Base-by-base conservation (phyloP, 1,140 invertebrate genomes). In the Papilio glaucus region DNA sequence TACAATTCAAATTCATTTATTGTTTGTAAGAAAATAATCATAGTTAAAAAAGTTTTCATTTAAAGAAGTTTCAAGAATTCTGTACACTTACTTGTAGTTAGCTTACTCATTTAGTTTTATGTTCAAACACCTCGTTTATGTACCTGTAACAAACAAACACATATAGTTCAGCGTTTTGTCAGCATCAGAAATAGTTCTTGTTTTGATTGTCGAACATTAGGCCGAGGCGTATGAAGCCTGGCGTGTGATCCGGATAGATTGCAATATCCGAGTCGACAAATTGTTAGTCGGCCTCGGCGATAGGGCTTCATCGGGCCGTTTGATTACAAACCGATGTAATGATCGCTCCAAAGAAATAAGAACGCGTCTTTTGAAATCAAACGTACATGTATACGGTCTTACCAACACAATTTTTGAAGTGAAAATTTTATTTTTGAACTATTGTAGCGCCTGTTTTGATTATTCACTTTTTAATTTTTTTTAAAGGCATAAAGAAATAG, bases 251-350 rank as follows among this genome's bases (percentile, higher is more conserved):
- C 33, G 13, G 12, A 37, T 61, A 13, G 60, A 61, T 61, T 61
- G 60, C 60, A 61, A 61, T 61, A 61, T 61, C 60, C n/a, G 26
- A 61, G 60, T 26, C 60, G 24, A 37, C 60, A 61, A 37, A 61
- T 61, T 61, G 60, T 8, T 26, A 29, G 60, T 61, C 29, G 13
- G n/a, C 9, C 24, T 61, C 9, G 10, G 18, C 18, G 60, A 61
- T 61, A 61, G 60, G 60, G 24, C 33, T 37, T 33, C 60, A 13
- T 37, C 29, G 21, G 60, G 6, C 6, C 26, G 60, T n/a, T 61
- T 61, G 24, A 61, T 61, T 61, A 61, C 13, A 61, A 33, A 37
- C 26, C 60, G 13, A 61, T 15, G n/a, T 61, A 61, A 61, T 33
- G 29, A 15, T 61, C 29, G 24, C 10, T n/a, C 0, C 10, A 61